phyloP scores from a whole-genome alignment of 2,797 vertebrate genomes.

The Malurus leucopterus region DNA sequence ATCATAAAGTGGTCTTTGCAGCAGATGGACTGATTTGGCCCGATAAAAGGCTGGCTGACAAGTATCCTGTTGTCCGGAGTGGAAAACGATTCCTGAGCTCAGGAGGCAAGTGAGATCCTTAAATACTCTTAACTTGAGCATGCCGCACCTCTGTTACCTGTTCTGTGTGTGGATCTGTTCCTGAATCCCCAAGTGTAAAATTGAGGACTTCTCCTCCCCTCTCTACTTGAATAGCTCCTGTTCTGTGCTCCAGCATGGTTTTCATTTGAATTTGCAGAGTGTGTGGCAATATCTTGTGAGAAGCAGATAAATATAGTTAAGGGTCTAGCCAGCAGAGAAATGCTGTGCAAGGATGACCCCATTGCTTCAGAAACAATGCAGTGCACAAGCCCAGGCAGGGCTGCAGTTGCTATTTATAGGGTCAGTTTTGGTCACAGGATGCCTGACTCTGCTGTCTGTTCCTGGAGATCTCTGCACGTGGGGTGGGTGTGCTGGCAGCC shows the following conservation, averaged over 20 bases:
- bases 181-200: neutral
- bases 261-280: neutral
- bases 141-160: neutral
- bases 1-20: constrained; percentile 91
- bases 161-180: neutral
- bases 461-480: neutral
- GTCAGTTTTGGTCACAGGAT: neutral
- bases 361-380: neutral
- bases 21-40: constrained; percentile 94
- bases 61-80: constrained; percentile 87
- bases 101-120: constrained; percentile 81
- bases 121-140: neutral
- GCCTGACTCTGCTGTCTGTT: neutral
- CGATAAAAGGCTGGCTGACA: constrained; percentile 87
- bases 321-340: neutral
- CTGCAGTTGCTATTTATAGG: neutral
- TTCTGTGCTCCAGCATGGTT: neutral
- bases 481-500: neutral
- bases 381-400: neutral
- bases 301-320: neutral
- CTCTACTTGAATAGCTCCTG: neutral
- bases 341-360: neutral
- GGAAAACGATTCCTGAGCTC: constrained; percentile 96
- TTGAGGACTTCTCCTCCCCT: neutral
- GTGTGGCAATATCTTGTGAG: neutral